phyloP scores from a whole-genome alignment of 1,140 invertebrate species.

The Bathynomus jamesi region DNA sequence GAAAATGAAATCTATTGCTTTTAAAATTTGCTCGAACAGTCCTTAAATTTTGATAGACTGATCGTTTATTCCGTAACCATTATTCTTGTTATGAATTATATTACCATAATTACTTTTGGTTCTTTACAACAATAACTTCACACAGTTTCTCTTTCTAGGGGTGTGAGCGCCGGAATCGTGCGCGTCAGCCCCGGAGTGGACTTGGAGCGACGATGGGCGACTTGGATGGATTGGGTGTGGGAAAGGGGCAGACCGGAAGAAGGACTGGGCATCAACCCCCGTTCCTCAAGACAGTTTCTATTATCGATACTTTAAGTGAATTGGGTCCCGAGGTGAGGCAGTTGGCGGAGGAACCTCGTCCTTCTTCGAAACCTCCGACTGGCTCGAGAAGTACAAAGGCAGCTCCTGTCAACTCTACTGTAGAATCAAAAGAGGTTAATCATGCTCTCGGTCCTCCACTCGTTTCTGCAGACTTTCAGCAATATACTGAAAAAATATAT shows the following conservation, averaged over 20 bases:
- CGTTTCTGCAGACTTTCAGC: slow-evolving; percentile 25
- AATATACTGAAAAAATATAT: slow-evolving; percentile 32
- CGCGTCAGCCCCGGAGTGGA: neutral
- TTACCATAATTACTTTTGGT: too few species aligned
- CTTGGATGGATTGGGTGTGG: neutral
- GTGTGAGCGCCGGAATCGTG: neutral
- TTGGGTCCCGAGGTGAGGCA: slow-evolving; percentile 1
- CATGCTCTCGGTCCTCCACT: slow-evolving; percentile 20
- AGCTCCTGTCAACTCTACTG: slow-evolving; percentile 5
- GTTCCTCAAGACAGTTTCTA: slow-evolving; percentile 13
- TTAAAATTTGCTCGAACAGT: too few species aligned
- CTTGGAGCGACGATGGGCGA: neutral
- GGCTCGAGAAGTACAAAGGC: slow-evolving; percentile 4
- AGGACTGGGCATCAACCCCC: slow-evolving; percentile 5
- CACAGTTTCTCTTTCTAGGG: too few species aligned
- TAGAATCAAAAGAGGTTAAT: slow-evolving; percentile 7
- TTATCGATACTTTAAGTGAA: slow-evolving; percentile 11
- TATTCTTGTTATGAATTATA: too few species aligned
- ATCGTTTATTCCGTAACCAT: too few species aligned
- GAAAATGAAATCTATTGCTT: too few species aligned
- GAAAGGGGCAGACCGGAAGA: neutral
- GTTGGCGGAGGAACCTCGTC: slow-evolving; percentile 21
- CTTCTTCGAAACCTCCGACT: neutral
- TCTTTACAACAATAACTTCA: too few species aligned
- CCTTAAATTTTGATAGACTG: too few species aligned